phyloP scores from a whole-genome alignment of 1,140 invertebrate genomes.

The Drosophila neocordata region DNA sequence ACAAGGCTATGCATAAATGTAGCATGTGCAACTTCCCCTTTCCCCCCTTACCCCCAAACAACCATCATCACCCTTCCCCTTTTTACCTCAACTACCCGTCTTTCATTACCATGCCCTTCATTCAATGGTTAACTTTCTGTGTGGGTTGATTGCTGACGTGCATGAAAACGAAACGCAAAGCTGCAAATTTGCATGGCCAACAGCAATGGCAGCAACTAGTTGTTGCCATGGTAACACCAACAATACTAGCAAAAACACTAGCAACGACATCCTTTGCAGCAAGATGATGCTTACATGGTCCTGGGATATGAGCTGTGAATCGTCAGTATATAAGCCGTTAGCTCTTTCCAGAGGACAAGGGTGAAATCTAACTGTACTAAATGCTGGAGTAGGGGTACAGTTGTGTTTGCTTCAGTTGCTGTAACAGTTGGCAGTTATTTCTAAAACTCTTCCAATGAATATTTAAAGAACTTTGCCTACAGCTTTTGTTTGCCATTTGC shows the following conservation, averaged over 20 bases:
- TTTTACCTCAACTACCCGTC: background rate
- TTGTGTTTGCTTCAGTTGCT: background rate
- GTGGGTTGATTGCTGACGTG: slow-evolving; percentile 66
- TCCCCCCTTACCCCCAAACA: background rate
- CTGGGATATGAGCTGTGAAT: slow-evolving; percentile 39
- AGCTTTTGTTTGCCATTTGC: background rate
- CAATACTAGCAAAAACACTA: slow-evolving; percentile 1
- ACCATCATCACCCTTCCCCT: background rate
- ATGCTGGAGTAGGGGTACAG: background rate
- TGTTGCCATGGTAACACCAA: slow-evolving; percentile 44
- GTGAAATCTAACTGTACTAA: background rate
- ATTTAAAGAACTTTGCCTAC: background rate
- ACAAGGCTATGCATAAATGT: slow-evolving; percentile 73
- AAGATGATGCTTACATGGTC: background rate
- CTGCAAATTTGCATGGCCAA: slow-evolving; percentile 55
- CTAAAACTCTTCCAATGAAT: slow-evolving; percentile 3
- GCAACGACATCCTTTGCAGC: slow-evolving; percentile 38
- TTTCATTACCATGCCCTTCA: background rate
- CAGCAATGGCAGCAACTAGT: slow-evolving; percentile 40
- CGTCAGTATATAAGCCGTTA: slow-evolving; percentile 16
- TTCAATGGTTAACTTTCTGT: slow-evolving; percentile 43
- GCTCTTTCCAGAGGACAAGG: slow-evolving; percentile 4
- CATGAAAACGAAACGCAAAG: slow-evolving; percentile 44
- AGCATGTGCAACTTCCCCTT: slow-evolving; percentile 10
- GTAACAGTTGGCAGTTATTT: background rate